These are phyloP conservation scores for Sparus aurata DNA, from an alignment of 2,797 vertebrate species.

Conservation along the genomic window DNA sequence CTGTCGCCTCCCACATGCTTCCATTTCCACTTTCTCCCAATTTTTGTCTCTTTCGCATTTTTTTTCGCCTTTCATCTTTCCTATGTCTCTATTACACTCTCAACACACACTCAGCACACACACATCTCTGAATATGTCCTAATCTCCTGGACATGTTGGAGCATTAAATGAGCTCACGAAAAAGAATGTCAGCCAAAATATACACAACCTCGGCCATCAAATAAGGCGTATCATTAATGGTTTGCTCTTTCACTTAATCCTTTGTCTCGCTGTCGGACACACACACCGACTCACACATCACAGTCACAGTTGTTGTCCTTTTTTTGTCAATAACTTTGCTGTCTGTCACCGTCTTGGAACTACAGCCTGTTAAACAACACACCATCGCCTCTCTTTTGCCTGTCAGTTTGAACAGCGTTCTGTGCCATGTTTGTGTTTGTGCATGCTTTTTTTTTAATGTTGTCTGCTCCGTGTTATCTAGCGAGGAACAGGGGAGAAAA, in stretches of 20 bases:
- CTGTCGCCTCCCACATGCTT: not conserved
- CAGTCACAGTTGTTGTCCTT: not conserved
- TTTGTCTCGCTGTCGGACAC: slow-evolving; percentile 2
- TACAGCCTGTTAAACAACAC: slow-evolving; percentile 11
- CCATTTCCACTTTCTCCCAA: slow-evolving; percentile 33
- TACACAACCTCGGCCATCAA: slow-evolving; percentile 40
- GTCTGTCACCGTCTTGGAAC: slow-evolving; percentile 15
- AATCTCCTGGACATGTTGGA: slow-evolving; percentile 54
- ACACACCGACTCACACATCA: slow-evolving; percentile 12
- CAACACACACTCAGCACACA: slow-evolving; percentile 21
- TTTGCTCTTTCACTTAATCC: slow-evolving; percentile 34
- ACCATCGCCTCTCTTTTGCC: slow-evolving; percentile 20
- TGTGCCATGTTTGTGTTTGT: slow-evolving; percentile 27
- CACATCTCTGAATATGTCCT: slow-evolving; percentile 36
- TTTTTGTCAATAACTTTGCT: slow-evolving; percentile 15
- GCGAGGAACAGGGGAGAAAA: not conserved
- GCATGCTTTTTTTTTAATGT: slow-evolving; percentile 10
- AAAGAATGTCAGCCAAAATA: slow-evolving; percentile 62
- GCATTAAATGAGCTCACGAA: slow-evolving; percentile 56
- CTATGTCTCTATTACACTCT: not conserved
- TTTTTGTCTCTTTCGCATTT: slow-evolving; percentile 25
- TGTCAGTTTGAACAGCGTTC: slow-evolving; percentile 24
- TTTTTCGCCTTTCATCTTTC: slow-evolving; percentile 26
- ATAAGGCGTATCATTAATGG: slow-evolving; percentile 45
- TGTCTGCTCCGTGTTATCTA: slow-evolving; percentile 27